These are phyloP conservation scores for Isaurus tuberculatus DNA, from an alignment of 92 coral and sea anemone genomes.

Conservation along the genomic window DNA sequence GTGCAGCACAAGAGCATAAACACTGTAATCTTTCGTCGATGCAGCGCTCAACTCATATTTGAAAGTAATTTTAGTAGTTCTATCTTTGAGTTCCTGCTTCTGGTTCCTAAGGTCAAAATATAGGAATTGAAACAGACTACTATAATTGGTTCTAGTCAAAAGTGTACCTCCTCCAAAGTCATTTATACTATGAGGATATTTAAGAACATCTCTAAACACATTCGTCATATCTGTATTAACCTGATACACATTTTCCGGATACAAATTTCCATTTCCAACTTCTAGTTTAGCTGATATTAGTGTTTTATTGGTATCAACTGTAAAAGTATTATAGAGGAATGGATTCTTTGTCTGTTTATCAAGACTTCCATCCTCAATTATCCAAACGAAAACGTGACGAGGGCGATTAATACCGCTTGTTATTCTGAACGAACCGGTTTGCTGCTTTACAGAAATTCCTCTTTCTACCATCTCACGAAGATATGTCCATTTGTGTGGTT, in stretches of 20 bases:
- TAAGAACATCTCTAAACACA: not conserved
- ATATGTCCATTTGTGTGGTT: too few species aligned
- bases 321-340: not conserved
- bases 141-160: not conserved
- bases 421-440: too few species aligned
- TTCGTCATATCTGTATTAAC: not conserved
- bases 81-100: too few species aligned
- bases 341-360: not conserved
- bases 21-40: not conserved
- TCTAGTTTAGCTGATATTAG: too few species aligned
- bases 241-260: not conserved
- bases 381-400: too few species aligned
- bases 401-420: too few species aligned
- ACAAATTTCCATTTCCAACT: not conserved
- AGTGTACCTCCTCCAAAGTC: not conserved
- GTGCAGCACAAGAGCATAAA: not conserved
- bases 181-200: too few species aligned
- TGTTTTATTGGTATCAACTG: not conserved
- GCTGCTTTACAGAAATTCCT: too few species aligned
- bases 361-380: too few species aligned
- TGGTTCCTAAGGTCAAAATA: not conserved
- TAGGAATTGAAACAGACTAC: not conserved
- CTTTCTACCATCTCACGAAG: too few species aligned
- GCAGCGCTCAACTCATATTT: not conserved
- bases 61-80: too few species aligned